These are phyloP conservation scores for Drosophila pseudoobscura DNA, from an alignment of 1,140 invertebrate genomes.

Conservation along the genomic window DNA sequence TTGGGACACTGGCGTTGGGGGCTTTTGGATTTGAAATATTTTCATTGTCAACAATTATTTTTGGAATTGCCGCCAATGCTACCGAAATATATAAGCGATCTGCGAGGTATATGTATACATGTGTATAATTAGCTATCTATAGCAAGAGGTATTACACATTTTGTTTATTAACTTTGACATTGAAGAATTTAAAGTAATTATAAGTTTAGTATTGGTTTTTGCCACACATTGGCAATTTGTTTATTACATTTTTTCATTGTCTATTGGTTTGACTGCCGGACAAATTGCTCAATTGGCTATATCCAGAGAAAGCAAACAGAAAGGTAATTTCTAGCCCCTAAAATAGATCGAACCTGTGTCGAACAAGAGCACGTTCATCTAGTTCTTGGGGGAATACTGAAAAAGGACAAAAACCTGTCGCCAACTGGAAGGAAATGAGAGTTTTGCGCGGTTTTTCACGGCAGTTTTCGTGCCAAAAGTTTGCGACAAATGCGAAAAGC, in stretches of 20 bases:
- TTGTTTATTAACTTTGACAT: slow-evolving; percentile 37
- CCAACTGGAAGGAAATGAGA: slow-evolving; percentile 40
- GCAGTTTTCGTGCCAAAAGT: slow-evolving; percentile 37
- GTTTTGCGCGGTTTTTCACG: slow-evolving; percentile 3
- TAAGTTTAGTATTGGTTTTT: neutral
- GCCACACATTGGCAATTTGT: slow-evolving; percentile 18
- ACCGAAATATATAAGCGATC: slow-evolving; percentile 15
- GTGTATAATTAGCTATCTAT: neutral
- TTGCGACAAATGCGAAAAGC: slow-evolving; percentile 42
- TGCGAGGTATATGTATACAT: neutral
- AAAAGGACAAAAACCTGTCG: slow-evolving; percentile 33
- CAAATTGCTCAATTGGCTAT: neutral
- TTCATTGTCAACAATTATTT: slow-evolving; percentile 75
- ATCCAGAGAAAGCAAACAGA: slow-evolving; percentile 4
- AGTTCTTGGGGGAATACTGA: no score
- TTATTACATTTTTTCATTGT: slow-evolving; percentile 19
- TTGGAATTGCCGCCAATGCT: slow-evolving; percentile 59
- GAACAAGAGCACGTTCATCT: neutral
- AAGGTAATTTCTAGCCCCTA: slow-evolving; percentile 20
- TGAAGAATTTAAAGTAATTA: slow-evolving; percentile 19
- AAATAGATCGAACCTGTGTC: slow-evolving; percentile 19
- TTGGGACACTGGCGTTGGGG: slow-evolving; percentile 9
- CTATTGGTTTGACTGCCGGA: neutral
- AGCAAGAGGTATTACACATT: neutral
- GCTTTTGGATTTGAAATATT: slow-evolving; percentile 41